Evolutionary conservation across 2,797 vertebrate species (phyloP).

Genomic region (Notoglanidium macrostoma): DNA sequence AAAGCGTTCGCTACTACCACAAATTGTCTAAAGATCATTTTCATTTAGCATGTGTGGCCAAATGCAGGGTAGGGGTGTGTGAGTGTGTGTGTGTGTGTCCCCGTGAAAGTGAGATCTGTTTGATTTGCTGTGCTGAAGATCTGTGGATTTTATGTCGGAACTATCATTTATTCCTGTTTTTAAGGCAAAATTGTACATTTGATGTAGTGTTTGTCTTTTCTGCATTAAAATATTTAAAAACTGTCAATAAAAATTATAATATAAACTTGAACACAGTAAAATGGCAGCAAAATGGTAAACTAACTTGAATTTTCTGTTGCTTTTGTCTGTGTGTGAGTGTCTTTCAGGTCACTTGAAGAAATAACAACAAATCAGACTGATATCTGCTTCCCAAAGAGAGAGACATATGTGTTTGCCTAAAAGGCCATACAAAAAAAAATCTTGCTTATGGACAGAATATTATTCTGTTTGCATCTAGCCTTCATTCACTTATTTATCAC

Average conservation of each 20-base stretch:
- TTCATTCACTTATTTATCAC: background rate
- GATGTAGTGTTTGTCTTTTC: background rate
- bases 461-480: background rate
- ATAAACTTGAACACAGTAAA: background rate
- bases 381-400: background rate
- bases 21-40: constrained; percentile 31
- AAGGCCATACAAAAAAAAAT: background rate
- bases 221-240: background rate
- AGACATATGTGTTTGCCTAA: background rate
- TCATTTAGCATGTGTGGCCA: constrained; percentile 12
- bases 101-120: constrained; percentile 4
- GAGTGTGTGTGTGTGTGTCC: background rate
- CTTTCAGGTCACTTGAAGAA: constrained; percentile 22
- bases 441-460: background rate
- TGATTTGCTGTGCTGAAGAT: background rate
- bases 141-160: background rate
- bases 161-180: background rate
- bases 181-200: background rate
- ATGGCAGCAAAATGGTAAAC: background rate
- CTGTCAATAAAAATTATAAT: background rate
- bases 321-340: constrained; percentile 1
- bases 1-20: constrained; percentile 18
- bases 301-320: constrained; percentile 11
- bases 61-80: background rate
- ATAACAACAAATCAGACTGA: background rate